Evolutionary conservation across 2,113 vertebrate genomes (phyloP), one percentile per base, ranked within the genome.

Genomic region (Pseudopodoces humilis): DNA sequence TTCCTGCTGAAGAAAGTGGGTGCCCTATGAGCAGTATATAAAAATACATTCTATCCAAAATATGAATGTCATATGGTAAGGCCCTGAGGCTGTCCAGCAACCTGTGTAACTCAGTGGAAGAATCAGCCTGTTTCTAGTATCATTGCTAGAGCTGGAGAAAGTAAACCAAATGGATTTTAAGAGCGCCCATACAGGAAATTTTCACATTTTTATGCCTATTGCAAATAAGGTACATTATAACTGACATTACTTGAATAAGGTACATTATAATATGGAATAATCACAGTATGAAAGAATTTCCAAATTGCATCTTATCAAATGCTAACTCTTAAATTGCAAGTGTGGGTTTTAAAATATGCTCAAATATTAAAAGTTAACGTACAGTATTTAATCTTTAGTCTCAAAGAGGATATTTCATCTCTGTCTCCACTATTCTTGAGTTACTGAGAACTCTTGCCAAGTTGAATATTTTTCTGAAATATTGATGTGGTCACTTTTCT

Each of bases 11-110:
- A 90, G 35, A 86, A 83, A 87, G n/a, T 41, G 23, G 27, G 8
- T 83, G 24, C 33, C 46, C 44, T 87, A 3, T 65, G 68, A 86
- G 8, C 6, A 4, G 17, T 30, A 60, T 75, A 55, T 49, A 76
- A 86, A 95, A 83, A 81, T 75, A 76, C 24, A 60, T 86, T 91
- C 62, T 77, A 60, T 64, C 75, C 59, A 86, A 92, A 92, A 80
- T 70, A 59, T 33, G 12, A 44, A 63, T 44, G 69, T 95, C 76
- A 96, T 60, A 72, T 94, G 70, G 47, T 9, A 83, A 12, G 49
- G 28, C 62, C 93, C 72, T 86, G 62, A 90, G 91, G 88, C 86
- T 77, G 56, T 74, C 72, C 84, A 86, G 64, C 47, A 95, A 95
- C 65, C 62, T 86, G 35, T 84, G 65, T 69, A 90, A 83, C 43